Evolutionary conservation across 1,140 invertebrate genomes (phyloP), one percentile per base, ranked within the genome.

Genomic region (Coptotermes formosanus): DNA sequence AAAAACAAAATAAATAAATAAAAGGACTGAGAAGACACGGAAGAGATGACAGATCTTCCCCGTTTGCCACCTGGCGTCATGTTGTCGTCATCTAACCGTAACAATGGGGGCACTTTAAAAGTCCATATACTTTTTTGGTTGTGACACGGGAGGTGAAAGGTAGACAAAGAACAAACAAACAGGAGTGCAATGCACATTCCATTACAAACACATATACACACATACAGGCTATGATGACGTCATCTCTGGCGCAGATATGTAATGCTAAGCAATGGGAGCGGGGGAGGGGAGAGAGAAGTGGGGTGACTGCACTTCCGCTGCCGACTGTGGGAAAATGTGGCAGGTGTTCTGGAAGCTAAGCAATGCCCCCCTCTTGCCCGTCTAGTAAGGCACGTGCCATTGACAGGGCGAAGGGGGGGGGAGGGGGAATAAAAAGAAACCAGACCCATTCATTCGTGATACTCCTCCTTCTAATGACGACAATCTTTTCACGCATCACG

Each of bases 221-320:
- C 64, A 75, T 75, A 19, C n/a, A 75, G 25, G 3, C 64, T 75
- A 30, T 75, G 64, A 75, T 75, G 64, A 75, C 64, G 64, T 75
- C 64, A 14, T 75, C 64, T n/a, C 64, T 14, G 30, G 59, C 59
- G 21, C 52, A 55, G 52, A 16, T 12, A 55, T 55, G 19, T 55
- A 16, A 55, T 12, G n/a, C 9, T 64, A 21, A 16, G 55, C 55
- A n/a, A 23, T 64, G 82, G 30, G 7, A 1, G n/a, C 23, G 82
- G 82, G 82, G 30, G 9, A 43, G 52, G 52, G 84, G 4, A 23
- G n/a, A 12, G 84, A n/a, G 64, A 45, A 64, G 75, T 45, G 85
- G 75, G 85, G 64, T 85, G 85, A 85, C 55, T 55, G 85, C 48
- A 81, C 85, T 85, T 85, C 85, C 85, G 85, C 75, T 55, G 44